Evolutionary conservation across 2,113 vertebrate species (phyloP), one percentile per base, ranked within the genome.

Genomic region (Phainopepla nitens): DNA sequence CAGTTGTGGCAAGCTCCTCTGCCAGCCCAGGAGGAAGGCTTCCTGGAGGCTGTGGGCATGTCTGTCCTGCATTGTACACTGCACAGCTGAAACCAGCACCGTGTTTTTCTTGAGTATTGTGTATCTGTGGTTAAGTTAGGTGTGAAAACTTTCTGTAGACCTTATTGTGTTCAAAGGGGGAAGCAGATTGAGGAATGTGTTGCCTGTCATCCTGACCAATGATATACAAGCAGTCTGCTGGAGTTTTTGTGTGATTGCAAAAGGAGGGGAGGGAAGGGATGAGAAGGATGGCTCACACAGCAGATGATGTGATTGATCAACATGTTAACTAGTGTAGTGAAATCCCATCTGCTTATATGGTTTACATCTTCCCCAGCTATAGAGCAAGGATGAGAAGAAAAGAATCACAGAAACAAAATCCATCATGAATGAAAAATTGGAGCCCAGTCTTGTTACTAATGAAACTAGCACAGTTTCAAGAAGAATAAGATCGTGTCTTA

Each of bases 251-350:
- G 79, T 58, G 54, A 45, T 64, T 89, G 64, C 23, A 33, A 27
- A 89, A 73, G 42, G 50, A 86, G 15, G 14, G 31, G 42, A 79
- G 12, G 57, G 71, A 50, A 79, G 12, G 57, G 71, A 50, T 54
- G 60, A 50, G 23, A 62, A 84, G 44, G 56, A 18, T 66, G 53
- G 56, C 29, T 95, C 71, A 72, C 91, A 72, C 51, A 87, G 83
- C 94, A 94, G 89, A 91, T 95, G 88, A 96, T 94, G 84, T 90
- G 90, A 95, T 82, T 96, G 96, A 97, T 96, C 80, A 68, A 69
- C 29, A 39, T 76, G 82, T 89, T 96, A 96, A 96, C 92, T 93
- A 95, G 53, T 45, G 75, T 94, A 94, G 85, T 68, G 94, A 89
- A 96, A 94, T 45, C 71, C 96, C 97, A 95, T 96, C 95, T 98